Conservation (phyloP, 2,888 invertebrate species). For the Eumacrocentrus americanus region DNA sequence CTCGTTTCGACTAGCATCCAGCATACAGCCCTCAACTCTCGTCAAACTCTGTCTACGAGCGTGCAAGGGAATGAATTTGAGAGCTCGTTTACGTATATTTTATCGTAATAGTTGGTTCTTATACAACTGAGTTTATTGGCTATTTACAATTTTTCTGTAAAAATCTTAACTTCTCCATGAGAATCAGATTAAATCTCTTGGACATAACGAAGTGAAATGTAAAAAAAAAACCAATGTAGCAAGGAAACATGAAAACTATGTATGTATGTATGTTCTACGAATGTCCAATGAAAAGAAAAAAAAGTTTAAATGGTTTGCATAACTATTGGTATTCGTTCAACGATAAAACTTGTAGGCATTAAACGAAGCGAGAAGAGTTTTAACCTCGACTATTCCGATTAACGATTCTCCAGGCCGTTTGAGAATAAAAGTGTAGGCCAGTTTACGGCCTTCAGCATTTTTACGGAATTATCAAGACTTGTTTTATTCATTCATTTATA, state of each 20-base stretch:
- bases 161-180: background rate
- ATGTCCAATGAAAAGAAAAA: conserved; percentile 9
- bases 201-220: background rate
- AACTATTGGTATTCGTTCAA: conserved; percentile 19
- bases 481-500: background rate
- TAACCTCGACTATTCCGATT: conserved; percentile 23
- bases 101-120: conserved; percentile 6
- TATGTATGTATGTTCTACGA: too few relatives aligned
- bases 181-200: background rate
- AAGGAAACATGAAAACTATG: background rate
- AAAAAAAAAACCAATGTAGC: background rate
- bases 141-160: conserved; percentile 10
- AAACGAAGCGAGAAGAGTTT: conserved; percentile 27
- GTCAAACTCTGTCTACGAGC: conserved; percentile 2
- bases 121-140: background rate
- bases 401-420: conserved; percentile 11
- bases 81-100: background rate
- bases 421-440: conserved; percentile 19
- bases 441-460: conserved; percentile 16
- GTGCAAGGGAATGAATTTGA: conserved; percentile 1
- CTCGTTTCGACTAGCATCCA: background rate
- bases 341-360: conserved; percentile 20
- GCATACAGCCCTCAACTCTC: background rate
- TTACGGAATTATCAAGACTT: background rate
- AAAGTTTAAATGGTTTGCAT: conserved; percentile 21